phyloP scores from a whole-genome alignment of 2,113 vertebrate species.

The Holacanthus passer region DNA sequence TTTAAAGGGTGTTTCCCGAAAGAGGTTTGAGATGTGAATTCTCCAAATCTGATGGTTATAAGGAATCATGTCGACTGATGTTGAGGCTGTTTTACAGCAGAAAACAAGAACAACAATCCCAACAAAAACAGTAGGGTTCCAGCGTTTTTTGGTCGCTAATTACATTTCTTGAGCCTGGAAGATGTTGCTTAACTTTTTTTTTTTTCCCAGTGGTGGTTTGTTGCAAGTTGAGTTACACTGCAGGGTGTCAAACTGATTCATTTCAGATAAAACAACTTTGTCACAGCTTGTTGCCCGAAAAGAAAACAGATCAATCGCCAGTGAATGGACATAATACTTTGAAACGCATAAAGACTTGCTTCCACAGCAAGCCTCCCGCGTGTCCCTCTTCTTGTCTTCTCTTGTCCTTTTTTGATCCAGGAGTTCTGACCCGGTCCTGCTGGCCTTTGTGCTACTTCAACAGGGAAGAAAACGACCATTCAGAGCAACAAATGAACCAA shows the following conservation, averaged over 20 bases:
- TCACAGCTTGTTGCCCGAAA: slow-evolving; percentile 37
- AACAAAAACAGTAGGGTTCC: slow-evolving; percentile 32
- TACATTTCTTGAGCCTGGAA: slow-evolving; percentile 14
- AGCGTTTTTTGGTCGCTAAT: slow-evolving; percentile 32
- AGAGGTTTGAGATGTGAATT: slow-evolving; percentile 4
- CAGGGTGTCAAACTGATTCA: slow-evolving; percentile 55
- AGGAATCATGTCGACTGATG: background rate
- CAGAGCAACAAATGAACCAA: slow-evolving; percentile 64
- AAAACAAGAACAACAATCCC: slow-evolving; percentile 27
- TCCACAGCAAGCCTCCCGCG: slow-evolving; percentile 1
- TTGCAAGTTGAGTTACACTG: slow-evolving; percentile 44
- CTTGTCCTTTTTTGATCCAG: background rate
- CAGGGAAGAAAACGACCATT: slow-evolving; percentile 41
- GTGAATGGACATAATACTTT: slow-evolving; percentile 22
- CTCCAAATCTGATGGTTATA: slow-evolving; percentile 1
- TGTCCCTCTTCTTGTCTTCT: background rate
- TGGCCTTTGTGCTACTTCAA: slow-evolving; percentile 53
- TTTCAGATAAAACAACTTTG: slow-evolving; percentile 51
- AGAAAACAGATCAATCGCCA: slow-evolving; percentile 52
- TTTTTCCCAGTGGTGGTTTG: slow-evolving; percentile 18
- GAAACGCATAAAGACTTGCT: slow-evolving; percentile 25
- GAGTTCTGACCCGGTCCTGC: slow-evolving; percentile 39
- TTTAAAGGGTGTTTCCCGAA: background rate
- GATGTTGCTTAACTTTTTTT: slow-evolving; percentile 25
- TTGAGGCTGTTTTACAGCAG: background rate